phyloP scores from a whole-genome alignment of 2,797 vertebrate genomes.

The Enoplosus armatus region DNA sequence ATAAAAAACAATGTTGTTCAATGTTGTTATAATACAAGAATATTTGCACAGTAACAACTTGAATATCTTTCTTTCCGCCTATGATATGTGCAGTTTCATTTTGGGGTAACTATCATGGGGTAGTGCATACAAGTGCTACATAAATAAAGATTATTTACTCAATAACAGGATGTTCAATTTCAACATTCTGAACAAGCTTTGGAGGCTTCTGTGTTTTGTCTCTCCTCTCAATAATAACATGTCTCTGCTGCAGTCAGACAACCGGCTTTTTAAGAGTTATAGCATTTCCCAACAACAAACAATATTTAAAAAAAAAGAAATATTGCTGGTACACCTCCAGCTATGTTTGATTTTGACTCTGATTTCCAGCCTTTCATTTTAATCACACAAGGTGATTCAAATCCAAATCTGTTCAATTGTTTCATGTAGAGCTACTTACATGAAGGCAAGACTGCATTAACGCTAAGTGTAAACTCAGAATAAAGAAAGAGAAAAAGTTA shows the following conservation, averaged over 20 bases:
- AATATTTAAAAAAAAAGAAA: background rate
- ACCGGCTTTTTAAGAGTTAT: background rate
- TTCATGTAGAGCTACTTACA: background rate
- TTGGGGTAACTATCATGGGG: background rate
- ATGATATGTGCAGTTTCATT: background rate
- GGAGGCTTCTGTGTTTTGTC: background rate
- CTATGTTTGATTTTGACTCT: background rate
- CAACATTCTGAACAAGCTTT: background rate
- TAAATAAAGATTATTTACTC: constrained; percentile 15
- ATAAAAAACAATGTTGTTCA: background rate
- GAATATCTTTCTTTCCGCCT: background rate
- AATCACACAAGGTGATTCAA: background rate
- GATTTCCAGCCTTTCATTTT: background rate
- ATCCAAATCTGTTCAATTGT: background rate
- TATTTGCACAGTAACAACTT: background rate
- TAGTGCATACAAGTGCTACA: background rate
- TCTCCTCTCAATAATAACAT: constrained; percentile 18
- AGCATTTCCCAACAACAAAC: background rate
- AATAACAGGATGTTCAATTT: constrained; percentile 10
- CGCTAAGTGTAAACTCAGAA: background rate
- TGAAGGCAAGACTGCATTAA: background rate
- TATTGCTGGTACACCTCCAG: background rate
- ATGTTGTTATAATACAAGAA: background rate
- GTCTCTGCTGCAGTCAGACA: constrained; percentile 14
- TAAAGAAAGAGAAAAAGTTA: background rate